A percentile compares a stretch with the other conserved stretches of the same genome.
Conservation (phyloP, 2,797 vertebrate species). For the Esox lucius region DNA sequence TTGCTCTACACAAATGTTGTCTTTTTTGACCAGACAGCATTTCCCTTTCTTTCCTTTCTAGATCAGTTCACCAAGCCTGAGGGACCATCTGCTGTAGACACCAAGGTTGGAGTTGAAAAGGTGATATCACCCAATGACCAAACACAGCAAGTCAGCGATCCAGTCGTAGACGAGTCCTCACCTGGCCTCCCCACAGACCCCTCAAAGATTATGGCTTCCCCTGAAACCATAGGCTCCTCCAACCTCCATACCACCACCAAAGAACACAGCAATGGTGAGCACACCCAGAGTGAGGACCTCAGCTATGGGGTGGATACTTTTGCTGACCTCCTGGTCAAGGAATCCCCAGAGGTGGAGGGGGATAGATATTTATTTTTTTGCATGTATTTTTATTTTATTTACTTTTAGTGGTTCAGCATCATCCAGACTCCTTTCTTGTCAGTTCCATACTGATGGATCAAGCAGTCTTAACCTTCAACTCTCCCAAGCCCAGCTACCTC, state of each 20-base stretch:
- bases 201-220: not conserved
- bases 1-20: not conserved
- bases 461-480: too few species aligned
- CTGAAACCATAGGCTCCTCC: not conserved
- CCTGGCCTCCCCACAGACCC: not conserved
- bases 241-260: not conserved
- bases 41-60: not conserved
- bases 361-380: too few species aligned
- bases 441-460: too few species aligned
- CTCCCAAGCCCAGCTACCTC: too few species aligned
- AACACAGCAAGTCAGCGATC: not conserved
- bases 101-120: slow-evolving; percentile 11
- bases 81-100: not conserved
- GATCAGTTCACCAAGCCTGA: not conserved
- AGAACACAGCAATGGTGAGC: not conserved
- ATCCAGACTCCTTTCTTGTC: too few species aligned
- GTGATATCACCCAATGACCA: slow-evolving; percentile 4
- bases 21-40: too few species aligned
- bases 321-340: not conserved
- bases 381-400: too few species aligned
- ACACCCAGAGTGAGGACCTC: not conserved
- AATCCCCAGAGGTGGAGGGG: not conserved
- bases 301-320: not conserved
- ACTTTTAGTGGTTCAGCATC: too few species aligned
- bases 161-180: not conserved